phyloP scores from a whole-genome alignment of 2,797 vertebrate species.

The Gambelia wislizenii region DNA sequence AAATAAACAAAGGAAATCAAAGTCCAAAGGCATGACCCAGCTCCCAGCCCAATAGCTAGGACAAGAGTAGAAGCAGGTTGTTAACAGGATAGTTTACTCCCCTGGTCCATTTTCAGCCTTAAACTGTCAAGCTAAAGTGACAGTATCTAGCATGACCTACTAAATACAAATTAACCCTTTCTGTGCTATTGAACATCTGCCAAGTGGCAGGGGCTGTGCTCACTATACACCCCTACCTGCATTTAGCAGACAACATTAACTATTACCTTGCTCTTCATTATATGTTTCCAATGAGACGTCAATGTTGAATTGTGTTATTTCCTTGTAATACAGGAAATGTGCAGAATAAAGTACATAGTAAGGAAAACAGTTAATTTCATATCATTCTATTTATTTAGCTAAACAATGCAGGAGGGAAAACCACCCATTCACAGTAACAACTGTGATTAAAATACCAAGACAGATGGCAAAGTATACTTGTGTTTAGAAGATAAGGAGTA shows the following conservation, averaged over 20 bases:
- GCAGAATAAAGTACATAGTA: background rate
- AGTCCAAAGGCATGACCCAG: too few species aligned
- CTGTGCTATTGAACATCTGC: too few species aligned
- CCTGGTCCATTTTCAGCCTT: too few species aligned
- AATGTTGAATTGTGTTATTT: background rate
- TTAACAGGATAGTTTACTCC: too few species aligned
- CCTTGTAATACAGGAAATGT: background rate
- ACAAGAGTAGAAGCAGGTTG: too few species aligned
- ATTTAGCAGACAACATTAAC: background rate
- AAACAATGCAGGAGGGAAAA: background rate
- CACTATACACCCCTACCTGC: background rate
- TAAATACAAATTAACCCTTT: too few species aligned
- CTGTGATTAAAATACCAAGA: constrained; percentile 23
- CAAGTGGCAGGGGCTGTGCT: too few species aligned
- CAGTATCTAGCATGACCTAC: too few species aligned
- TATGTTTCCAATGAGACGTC: background rate
- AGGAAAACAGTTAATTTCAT: background rate
- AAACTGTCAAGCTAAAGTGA: too few species aligned
- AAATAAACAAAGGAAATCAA: too few species aligned
- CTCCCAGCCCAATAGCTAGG: too few species aligned
- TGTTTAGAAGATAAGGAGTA: background rate
- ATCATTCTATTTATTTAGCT: fast-evolving
- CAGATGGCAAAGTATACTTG: constrained; percentile 33
- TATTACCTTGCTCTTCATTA: background rate
- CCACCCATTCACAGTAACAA: background rate